phyloP scores from a whole-genome alignment of 2,113 vertebrate genomes.

The Pao palembangensis region DNA sequence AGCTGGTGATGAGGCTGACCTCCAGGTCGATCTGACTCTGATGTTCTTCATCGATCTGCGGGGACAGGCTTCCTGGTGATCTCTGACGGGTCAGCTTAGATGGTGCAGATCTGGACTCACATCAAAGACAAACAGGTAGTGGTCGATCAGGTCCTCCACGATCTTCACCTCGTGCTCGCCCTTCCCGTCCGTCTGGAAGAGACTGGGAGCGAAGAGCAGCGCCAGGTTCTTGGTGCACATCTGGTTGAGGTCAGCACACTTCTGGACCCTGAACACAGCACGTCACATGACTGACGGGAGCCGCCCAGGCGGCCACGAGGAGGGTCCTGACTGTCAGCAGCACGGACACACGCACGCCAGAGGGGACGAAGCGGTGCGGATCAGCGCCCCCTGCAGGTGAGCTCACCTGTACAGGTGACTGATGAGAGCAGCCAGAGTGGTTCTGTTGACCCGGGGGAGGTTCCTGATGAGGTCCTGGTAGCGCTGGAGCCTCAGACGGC shows the following conservation, averaged over 20 bases:
- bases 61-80: neutral
- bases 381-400: neutral
- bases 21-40: constrained; percentile 96
- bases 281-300: no score
- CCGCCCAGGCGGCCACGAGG: no score
- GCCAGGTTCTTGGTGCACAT: constrained; percentile 98
- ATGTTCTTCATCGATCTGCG: constrained; percentile 92
- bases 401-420: constrained; percentile 90
- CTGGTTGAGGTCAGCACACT: constrained; percentile 93
- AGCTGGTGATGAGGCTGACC: constrained; percentile 94
- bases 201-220: constrained; percentile 92
- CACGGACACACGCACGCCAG: no score
- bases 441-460: constrained; percentile 87
- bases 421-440: constrained; percentile 87
- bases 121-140: constrained; percentile 88
- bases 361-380: no score
- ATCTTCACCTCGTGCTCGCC: constrained; percentile 94
- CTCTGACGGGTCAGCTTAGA: neutral
- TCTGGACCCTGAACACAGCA: constrained; percentile 85
- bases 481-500: constrained; percentile 80
- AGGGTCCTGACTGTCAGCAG: no score
- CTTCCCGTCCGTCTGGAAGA: constrained; percentile 96
- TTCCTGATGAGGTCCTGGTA: constrained; percentile 90
- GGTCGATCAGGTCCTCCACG: constrained; percentile 92
- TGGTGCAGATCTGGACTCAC: constrained; percentile 71